Percentiles rank a stretch among this genome's conserved stretches.
These are phyloP conservation scores for Micrasema longulum DNA, from an alignment of 1,140 invertebrate species.

Conservation along the genomic window DNA sequence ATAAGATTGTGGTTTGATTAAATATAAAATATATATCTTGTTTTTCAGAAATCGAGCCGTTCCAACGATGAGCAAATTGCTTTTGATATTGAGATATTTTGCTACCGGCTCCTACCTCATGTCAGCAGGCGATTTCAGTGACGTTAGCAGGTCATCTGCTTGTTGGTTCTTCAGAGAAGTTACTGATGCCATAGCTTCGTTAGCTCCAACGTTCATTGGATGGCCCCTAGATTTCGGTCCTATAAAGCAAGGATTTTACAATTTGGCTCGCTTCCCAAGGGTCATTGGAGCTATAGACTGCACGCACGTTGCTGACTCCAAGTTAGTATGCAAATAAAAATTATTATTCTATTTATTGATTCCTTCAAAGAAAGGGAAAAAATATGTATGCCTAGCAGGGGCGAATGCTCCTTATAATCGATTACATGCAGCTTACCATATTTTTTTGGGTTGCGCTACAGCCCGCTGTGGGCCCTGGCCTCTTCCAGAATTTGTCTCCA, in stretches of 20 bases:
- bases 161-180: neutral
- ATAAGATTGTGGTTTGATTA: neutral
- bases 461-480: too few relatives aligned
- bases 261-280: too few relatives aligned
- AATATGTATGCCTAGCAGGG: too few relatives aligned
- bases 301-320: neutral
- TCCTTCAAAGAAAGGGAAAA: too few relatives aligned
- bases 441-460: too few relatives aligned
- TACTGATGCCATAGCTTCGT: neutral
- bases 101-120: slow-evolving; percentile 1
- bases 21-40: neutral
- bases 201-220: neutral
- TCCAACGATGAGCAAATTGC: neutral
- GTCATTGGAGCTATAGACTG: too few relatives aligned
- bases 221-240: neutral
- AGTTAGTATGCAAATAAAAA: too few relatives aligned
- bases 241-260: slow-evolving; percentile 6
- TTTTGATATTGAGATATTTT: neutral
- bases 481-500: too few relatives aligned
- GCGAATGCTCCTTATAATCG: too few relatives aligned
- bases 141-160: neutral
- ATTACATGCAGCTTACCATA: too few relatives aligned
- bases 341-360: too few relatives aligned
- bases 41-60: neutral
- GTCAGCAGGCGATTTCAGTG: neutral